These are phyloP conservation scores for Diplodus sargus DNA, from an alignment of 2,797 vertebrate species.

Conservation along the genomic window DNA sequence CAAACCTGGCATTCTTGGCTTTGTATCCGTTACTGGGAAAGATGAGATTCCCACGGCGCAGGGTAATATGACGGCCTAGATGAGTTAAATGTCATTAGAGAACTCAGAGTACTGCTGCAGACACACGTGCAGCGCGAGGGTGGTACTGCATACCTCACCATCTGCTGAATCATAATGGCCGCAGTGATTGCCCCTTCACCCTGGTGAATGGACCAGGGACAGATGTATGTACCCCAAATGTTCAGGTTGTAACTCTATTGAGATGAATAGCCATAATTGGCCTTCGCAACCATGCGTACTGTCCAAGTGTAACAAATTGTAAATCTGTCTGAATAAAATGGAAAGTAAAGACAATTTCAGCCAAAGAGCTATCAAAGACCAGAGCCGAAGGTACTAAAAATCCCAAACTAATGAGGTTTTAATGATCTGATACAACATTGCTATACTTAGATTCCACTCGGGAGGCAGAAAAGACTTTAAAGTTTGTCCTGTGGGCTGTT, in stretches of 20 bases:
- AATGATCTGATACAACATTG: neutral
- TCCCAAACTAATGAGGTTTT: neutral
- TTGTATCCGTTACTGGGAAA: constrained; percentile 56
- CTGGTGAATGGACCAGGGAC: constrained; percentile 29
- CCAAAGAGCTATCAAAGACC: constrained; percentile 7
- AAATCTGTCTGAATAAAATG: constrained; percentile 24
- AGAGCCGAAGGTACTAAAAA: neutral
- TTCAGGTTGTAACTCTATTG: neutral
- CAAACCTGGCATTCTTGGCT: constrained; percentile 54
- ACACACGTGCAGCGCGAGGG: constrained; percentile 45
- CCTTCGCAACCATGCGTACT: neutral
- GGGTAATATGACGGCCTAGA: constrained; percentile 48
- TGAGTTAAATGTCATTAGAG: constrained; percentile 61
- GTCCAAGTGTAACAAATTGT: constrained; percentile 42
- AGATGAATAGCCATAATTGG: constrained; percentile 16
- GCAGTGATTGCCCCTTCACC: constrained; percentile 46
- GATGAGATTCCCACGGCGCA: constrained; percentile 68
- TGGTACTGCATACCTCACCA: constrained; percentile 46
- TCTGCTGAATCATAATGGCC: constrained; percentile 69
- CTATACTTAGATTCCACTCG: neutral
- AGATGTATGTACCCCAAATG: neutral
- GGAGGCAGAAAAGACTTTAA: constrained; percentile 2
- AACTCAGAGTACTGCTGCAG: constrained; percentile 53
- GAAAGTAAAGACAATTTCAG: constrained; percentile 17
- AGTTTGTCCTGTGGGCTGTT: neutral